Conservation (phyloP, 2,888 invertebrate genomes). For the Ophraella communa region DNA sequence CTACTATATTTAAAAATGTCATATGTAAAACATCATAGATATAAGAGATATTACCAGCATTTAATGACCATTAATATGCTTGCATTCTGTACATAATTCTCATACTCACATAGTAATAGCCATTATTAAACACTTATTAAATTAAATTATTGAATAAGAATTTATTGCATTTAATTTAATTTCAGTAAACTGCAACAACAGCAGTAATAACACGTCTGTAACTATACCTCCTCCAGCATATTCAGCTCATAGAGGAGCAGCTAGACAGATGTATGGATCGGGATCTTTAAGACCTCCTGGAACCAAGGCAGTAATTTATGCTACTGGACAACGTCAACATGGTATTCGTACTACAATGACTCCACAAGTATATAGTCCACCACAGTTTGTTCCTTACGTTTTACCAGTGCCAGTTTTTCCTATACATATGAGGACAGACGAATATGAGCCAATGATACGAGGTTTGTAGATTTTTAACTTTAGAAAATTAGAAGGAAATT, state of each 20-base stretch:
- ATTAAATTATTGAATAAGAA: no score
- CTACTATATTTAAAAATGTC: no score
- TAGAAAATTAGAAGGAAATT: no score
- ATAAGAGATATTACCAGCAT: no score
- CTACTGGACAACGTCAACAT: conserved; percentile 54
- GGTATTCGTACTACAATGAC: conserved; percentile 55
- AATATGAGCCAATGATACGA: conserved; percentile 19
- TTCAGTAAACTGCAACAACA: conserved; percentile 28
- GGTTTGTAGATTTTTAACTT: conserved; percentile 28
- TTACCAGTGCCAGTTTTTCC: conserved; percentile 18
- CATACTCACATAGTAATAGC: no score
- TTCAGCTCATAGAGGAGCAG: conserved; percentile 59
- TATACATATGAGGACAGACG: conserved; percentile 17
- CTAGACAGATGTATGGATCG: conserved; percentile 66
- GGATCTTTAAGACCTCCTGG: conserved; percentile 63
- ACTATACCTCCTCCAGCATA: conserved; percentile 23
- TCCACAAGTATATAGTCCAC: conserved; percentile 49
- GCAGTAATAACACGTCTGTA: conserved; percentile 14
- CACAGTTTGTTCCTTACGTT: conserved; percentile 22
- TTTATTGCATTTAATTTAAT: not conserved
- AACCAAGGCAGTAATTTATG: conserved; percentile 57
- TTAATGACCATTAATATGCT: no score
- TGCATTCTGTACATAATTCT: no score
- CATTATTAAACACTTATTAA: no score
- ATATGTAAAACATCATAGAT: no score